These are phyloP conservation scores for Catagonus wagneri DNA, from an alignment of 2,113 vertebrate genomes.

Conservation along the genomic window DNA sequence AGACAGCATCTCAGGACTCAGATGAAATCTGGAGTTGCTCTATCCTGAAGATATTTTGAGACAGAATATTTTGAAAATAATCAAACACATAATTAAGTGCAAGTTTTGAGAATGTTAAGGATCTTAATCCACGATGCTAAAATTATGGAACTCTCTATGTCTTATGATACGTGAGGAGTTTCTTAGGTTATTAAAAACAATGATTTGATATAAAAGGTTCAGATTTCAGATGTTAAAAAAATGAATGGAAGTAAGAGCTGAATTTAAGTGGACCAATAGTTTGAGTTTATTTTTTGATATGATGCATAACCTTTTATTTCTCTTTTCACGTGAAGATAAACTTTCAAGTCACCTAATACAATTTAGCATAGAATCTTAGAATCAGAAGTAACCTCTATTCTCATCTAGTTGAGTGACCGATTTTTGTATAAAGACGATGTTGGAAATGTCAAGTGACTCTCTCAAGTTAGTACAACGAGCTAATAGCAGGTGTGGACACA, in stretches of 20 bases:
- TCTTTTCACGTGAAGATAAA: not conserved
- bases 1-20: not conserved
- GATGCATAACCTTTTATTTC: not conserved
- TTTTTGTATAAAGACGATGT: not conserved
- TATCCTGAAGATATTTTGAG: constrained; percentile 18
- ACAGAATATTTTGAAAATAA: constrained; percentile 14
- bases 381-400: not conserved
- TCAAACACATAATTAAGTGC: not conserved
- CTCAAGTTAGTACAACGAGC: not conserved
- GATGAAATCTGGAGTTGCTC: not conserved
- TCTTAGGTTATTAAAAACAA: not conserved
- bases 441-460: not conserved
- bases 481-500: not conserved
- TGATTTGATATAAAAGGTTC: not conserved
- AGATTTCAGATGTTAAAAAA: not conserved
- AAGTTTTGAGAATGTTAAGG: not conserved
- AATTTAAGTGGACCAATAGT: not conserved
- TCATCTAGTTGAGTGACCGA: not conserved
- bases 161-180: not conserved
- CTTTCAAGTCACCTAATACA: not conserved
- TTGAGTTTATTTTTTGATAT: constrained; percentile 5
- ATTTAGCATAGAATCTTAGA: not conserved
- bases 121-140: not conserved
- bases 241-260: not conserved
- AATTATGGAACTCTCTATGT: not conserved